Conservation (phyloP, 2,888 invertebrate species). For the Eumerus sabulonum region DNA sequence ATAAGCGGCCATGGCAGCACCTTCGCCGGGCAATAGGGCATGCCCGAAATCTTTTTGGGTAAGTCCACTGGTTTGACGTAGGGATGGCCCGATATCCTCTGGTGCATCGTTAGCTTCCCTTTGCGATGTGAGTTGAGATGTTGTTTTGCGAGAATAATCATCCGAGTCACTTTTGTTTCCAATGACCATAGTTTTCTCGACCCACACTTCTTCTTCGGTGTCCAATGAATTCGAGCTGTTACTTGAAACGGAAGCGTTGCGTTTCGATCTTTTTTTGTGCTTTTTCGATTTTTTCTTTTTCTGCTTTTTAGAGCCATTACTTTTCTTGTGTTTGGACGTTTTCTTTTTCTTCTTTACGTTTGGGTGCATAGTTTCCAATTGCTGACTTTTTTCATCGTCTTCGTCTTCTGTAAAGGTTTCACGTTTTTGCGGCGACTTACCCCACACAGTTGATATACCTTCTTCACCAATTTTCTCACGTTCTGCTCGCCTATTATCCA, state of each 20-base stretch:
- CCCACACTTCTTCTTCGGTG: slow-evolving; percentile 55
- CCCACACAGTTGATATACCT: slow-evolving; percentile 86
- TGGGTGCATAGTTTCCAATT: slow-evolving; percentile 72
- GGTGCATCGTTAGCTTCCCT: too few relatives aligned
- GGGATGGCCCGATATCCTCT: slow-evolving; percentile 83
- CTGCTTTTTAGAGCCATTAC: slow-evolving; percentile 47
- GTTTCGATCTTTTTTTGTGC: slow-evolving; percentile 78
- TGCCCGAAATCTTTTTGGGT: slow-evolving; percentile 92
- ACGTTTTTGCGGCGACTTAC: slow-evolving; percentile 85
- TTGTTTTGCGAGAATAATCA: background rate
- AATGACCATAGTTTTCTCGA: slow-evolving; percentile 73
- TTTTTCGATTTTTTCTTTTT: slow-evolving; percentile 80
- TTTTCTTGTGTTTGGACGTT: slow-evolving; percentile 68
- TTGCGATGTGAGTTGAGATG: background rate
- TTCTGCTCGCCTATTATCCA: slow-evolving; percentile 86
- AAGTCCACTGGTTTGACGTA: slow-evolving; percentile 85
- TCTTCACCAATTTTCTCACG: slow-evolving; percentile 87
- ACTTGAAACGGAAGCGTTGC: slow-evolving; percentile 75
- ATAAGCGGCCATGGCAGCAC: slow-evolving; percentile 99
- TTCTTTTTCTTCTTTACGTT: slow-evolving; percentile 73
- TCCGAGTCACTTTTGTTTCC: slow-evolving; percentile 71
- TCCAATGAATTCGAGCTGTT: slow-evolving; percentile 71
- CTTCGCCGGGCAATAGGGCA: slow-evolving; percentile 97
- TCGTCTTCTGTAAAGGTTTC: slow-evolving; percentile 81
- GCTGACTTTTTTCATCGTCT: slow-evolving; percentile 70